Conservation (phyloP, 2,113 vertebrate species). For the Charina bottae region DNA sequence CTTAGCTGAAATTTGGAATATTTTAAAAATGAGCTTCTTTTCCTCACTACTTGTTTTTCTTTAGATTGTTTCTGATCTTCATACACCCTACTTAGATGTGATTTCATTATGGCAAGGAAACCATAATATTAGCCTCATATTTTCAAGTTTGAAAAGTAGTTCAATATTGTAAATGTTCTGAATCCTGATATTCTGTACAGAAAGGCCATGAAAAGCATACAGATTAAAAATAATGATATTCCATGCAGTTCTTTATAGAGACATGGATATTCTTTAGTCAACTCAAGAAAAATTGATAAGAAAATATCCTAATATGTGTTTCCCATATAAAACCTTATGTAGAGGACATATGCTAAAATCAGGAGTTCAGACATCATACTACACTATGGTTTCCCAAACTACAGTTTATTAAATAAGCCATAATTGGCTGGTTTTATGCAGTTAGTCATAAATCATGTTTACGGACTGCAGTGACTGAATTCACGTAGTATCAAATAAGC, state of each 20-base stretch:
- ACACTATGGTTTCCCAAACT: neutral
- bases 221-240: neutral
- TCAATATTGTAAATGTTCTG: neutral
- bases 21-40: neutral
- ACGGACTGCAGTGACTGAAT: neutral
- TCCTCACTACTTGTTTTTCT: neutral
- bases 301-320: neutral
- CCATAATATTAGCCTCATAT: neutral
- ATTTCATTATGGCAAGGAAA: neutral
- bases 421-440: neutral
- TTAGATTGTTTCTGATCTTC: neutral
- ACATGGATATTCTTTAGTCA: neutral
- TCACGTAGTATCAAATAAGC: neutral
- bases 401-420: neutral
- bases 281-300: neutral
- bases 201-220: neutral
- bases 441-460: neutral
- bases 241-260: neutral
- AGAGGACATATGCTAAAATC: neutral
- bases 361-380: neutral
- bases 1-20: constrained; percentile 8
- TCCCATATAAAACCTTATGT: neutral
- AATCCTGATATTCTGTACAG: neutral
- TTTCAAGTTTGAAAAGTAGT: neutral
- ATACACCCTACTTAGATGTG: neutral